Evolutionary conservation across 2,797 vertebrate species (phyloP).

Genomic region (Syngnathus rostellatus): DNA sequence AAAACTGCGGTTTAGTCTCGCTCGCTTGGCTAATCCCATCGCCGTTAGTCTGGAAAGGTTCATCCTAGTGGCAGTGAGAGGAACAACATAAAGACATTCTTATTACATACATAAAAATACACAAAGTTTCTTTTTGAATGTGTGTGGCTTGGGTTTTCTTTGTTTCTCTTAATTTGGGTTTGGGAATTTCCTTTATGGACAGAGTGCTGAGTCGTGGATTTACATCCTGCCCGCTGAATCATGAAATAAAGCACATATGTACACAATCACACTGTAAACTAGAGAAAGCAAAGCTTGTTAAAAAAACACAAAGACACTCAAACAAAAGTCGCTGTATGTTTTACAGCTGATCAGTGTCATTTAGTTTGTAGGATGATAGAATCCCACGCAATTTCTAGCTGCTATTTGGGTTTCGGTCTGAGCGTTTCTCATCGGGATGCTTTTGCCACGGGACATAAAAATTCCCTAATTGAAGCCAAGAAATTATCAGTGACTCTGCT

Average conservation of each 20-base stretch:
- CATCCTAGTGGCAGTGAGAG: too few species aligned
- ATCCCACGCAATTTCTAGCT: not conserved
- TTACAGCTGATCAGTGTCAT: not conserved
- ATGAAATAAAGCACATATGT: not conserved
- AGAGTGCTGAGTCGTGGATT: not conserved
- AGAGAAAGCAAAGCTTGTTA: not conserved
- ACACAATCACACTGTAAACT: not conserved
- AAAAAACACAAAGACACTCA: not conserved
- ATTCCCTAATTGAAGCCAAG: not conserved
- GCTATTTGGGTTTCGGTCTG: not conserved
- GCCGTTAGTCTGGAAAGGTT: too few species aligned
- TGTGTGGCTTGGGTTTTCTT: too few species aligned
- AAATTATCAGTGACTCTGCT: slow-evolving; percentile 1
- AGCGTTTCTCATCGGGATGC: not conserved
- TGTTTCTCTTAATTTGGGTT: too few species aligned
- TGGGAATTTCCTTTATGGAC: not conserved
- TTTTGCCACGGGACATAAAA: not conserved
- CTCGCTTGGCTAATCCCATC: too few species aligned
- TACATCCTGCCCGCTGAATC: not conserved
- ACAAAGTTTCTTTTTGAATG: too few species aligned
- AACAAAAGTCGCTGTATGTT: not conserved
- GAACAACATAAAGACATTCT: too few species aligned
- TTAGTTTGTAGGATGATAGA: not conserved
- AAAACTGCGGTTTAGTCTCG: too few species aligned
- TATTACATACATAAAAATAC: too few species aligned